Percentiles rank a stretch among this genome's conserved stretches.
These are phyloP conservation scores for Bombus superbus DNA, from an alignment of 1,140 invertebrate genomes.

Conservation along the genomic window DNA sequence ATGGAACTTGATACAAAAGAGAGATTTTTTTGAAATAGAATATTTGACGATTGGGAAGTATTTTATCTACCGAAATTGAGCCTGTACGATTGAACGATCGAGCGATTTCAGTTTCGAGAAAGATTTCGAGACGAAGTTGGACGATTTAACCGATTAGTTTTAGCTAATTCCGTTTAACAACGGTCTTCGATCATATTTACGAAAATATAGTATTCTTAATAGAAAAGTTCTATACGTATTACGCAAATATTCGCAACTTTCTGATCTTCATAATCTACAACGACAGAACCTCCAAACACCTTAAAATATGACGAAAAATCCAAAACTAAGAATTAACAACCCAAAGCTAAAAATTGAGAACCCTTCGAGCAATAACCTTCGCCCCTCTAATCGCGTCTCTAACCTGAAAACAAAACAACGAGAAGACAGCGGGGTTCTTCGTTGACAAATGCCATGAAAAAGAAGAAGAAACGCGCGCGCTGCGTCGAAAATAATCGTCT, in stretches of 20 bases:
- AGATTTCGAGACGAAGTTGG: too few relatives aligned
- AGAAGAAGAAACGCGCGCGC: neutral
- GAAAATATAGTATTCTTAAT: neutral
- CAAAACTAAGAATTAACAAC: neutral
- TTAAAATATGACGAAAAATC: neutral
- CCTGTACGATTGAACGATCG: too few relatives aligned
- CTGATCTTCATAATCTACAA: neutral
- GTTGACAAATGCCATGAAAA: neutral
- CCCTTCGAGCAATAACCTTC: neutral
- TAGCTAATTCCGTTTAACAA: neutral
- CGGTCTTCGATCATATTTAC: neutral
- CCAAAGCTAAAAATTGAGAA: neutral
- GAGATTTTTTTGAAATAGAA: neutral
- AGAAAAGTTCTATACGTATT: too few relatives aligned
- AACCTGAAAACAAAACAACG: neutral
- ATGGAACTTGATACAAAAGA: neutral
- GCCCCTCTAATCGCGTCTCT: too few relatives aligned
- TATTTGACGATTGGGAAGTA: neutral
- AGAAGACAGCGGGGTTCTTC: neutral
- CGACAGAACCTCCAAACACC: neutral
- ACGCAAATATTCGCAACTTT: too few relatives aligned
- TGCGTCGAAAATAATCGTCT: conserved; percentile 34
- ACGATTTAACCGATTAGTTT: neutral
- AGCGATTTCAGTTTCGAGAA: too few relatives aligned
- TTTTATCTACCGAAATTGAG: too few relatives aligned